Evolutionary conservation across 2,797 vertebrate species (phyloP), one percentile per base, ranked within the genome.

Genomic region (Cephalopachus bancanus): DNA sequence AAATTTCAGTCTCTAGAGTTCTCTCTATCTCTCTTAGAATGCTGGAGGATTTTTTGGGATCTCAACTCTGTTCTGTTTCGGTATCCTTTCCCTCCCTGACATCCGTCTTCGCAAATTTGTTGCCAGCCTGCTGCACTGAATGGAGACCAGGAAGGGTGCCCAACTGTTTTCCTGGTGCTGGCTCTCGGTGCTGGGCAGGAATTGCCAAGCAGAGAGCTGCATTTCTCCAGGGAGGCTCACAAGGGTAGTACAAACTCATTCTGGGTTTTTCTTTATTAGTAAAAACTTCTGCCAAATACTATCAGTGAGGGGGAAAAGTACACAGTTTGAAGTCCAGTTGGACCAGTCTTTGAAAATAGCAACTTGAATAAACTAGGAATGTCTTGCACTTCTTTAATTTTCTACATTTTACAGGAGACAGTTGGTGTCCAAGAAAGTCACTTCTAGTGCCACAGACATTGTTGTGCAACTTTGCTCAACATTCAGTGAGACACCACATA

Each of bases 151-250:
- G 98, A 96, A 97, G 84, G 97, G n/a, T 65, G 85, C 95, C 95
- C 98, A 97, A 97, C 97, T 98, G 97, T 97, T 98, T 98, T 97
- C 97, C 97, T 97, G 2, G 1, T 97, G 96, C 94, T 97, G 97
- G 97, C 97, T 96, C 75, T 97, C 87, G 20, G 64, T 69, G 80
- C 91, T 0, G 55, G 97, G 92, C 95, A 97, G 93, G 97, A 98
- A 98, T 97, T 97, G 95, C 97, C 98, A 96, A 98, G 96, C 98
- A 97, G 96, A 98, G 97, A 98, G 97, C 97, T 97, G 85, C 44
- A 37, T 97, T 97, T 98, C 98, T 97, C 97, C 85, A 69, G 94
- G 96, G 97, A 97, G 64, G 85, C 90, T 98, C 97, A 74, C 85
- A 92, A 93, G 97, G 95, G 90, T 89, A 98, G 96, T 93, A 97